Base-by-base conservation (phyloP, 2,888 invertebrate genomes). In the Sarcophaga variegata region DNA sequence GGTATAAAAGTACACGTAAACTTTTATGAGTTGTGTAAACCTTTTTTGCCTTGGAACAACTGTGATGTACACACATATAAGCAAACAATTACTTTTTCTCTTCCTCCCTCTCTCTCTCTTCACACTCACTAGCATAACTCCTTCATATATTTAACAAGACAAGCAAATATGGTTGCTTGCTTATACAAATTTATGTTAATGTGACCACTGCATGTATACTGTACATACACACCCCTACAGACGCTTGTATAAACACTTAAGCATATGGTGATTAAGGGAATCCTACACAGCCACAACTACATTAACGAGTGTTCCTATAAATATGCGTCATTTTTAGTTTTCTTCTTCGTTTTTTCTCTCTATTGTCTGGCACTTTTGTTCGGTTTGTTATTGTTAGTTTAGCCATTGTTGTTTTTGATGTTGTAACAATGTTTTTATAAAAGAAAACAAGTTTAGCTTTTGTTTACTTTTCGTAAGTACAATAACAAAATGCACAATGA, bases 401-500 rank as follows among this genome's bases (percentile, higher is more conserved):
- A n/a, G 47, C 47, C 11, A 54, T 4, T 54, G 14, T 12, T 54
- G 14, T 14, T 54, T 54, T 64, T 64, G 47, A 4, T 49, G 54
- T 54, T 10, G n/a, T 69, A 22, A 20, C 45, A 69, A 69, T 45
- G 47, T 69, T 45, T 69, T 47, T 47, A n/a, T 69, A 14, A 12
- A 37, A 37, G 37, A 45, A 69, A 69, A 54, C 69, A 69, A 69
- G 69, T 47, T 69, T 69, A 47, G 47, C 14, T 69, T 69, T 47
- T 45, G 45, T 47, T 69, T 47, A 45, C 22, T 20, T 69, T 47
- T 47, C 2, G 47, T 45, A 45, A 69, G 22, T 14, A 14, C 69
- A 69, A 67, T 45, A 67, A 47, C 20, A 69, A 47, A 69, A 20
- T 69, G 20, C 45, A 22, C 69, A 47, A 54, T 14, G 14, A 54